These are phyloP conservation scores for Nycteola revayana DNA, from an alignment of 2,888 invertebrate genomes.

Conservation along the genomic window DNA sequence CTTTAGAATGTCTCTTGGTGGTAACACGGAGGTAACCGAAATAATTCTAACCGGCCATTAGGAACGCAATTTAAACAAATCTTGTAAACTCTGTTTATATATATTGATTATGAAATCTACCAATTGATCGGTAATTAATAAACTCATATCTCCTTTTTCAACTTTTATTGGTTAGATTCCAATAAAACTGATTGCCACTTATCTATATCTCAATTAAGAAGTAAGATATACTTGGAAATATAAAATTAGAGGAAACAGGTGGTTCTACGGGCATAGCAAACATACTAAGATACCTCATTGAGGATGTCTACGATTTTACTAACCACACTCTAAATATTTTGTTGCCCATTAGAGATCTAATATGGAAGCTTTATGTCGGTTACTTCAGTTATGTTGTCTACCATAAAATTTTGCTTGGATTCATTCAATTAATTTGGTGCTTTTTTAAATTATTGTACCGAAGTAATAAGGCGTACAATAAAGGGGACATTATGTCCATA, in stretches of 20 bases:
- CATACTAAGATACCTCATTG: slow-evolving; percentile 10
- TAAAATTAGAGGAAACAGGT: slow-evolving; percentile 42
- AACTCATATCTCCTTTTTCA: slow-evolving; percentile 29
- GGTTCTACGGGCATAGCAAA: slow-evolving; percentile 18
- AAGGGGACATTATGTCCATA: too few relatives aligned
- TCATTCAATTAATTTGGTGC: too few relatives aligned
- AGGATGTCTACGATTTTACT: slow-evolving; percentile 26
- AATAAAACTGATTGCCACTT: slow-evolving; percentile 44
- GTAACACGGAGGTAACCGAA: too few relatives aligned
- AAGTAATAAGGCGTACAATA: too few relatives aligned
- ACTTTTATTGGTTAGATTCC: slow-evolving; percentile 39
- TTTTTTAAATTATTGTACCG: too few relatives aligned
- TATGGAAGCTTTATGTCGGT: slow-evolving; percentile 17
- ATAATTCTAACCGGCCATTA: too few relatives aligned
- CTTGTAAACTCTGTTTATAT: too few relatives aligned
- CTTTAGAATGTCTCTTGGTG: too few relatives aligned
- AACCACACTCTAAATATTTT: slow-evolving; percentile 18
- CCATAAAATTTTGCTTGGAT: too few relatives aligned
- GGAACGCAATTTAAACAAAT: too few relatives aligned
- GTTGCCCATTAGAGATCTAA: slow-evolving; percentile 17
- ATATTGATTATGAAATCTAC: too few relatives aligned
- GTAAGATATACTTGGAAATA: slow-evolving; percentile 32
- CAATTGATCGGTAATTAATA: slow-evolving; percentile 34
- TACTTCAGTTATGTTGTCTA: too few relatives aligned
- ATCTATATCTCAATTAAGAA: slow-evolving; percentile 45